Evolutionary conservation across 2,888 invertebrate genomes (phyloP).

Genomic region (Orthosia incerta): DNA sequence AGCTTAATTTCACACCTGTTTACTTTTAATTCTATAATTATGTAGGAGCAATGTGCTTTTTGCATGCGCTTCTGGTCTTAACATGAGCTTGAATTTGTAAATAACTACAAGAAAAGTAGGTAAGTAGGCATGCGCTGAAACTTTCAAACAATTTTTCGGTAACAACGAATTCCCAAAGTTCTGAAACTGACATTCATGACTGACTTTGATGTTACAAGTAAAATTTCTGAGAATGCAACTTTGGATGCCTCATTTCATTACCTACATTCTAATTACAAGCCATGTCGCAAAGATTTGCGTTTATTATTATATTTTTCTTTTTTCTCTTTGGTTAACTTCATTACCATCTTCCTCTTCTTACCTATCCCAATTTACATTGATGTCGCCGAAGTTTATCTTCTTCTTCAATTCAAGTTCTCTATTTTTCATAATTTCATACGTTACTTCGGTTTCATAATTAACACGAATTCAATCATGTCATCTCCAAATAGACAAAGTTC

Average conservation of each 20-base stretch:
- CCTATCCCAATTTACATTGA: not conserved
- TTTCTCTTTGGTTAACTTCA: not conserved
- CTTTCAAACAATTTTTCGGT: slow-evolving; percentile 1
- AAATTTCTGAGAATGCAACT: not conserved
- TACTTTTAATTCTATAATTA: slow-evolving; percentile 88
- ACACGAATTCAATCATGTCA: not conserved
- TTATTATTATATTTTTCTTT: not conserved
- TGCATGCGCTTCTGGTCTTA: slow-evolving; percentile 77
- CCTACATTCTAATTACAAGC: not conserved
- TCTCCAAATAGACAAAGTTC: slow-evolving; percentile 4
- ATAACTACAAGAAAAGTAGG: not conserved
- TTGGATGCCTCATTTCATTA: not conserved
- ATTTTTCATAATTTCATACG: not conserved
- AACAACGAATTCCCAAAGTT: not conserved
- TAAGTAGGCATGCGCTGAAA: not conserved
- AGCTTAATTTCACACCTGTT: slow-evolving; percentile 91
- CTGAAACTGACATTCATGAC: not conserved
- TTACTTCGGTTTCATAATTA: not conserved
- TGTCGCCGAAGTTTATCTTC: not conserved
- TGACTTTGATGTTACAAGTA: not conserved
- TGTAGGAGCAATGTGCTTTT: slow-evolving; percentile 81
- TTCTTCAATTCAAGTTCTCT: not conserved
- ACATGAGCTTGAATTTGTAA: not conserved
- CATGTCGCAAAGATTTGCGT: not conserved
- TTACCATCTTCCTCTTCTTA: not conserved